A percentile compares a stretch with the other conserved stretches of the same genome.
These are phyloP conservation scores for Geococcyx californianus DNA, from an alignment of 2,113 vertebrate genomes.

Conservation along the genomic window DNA sequence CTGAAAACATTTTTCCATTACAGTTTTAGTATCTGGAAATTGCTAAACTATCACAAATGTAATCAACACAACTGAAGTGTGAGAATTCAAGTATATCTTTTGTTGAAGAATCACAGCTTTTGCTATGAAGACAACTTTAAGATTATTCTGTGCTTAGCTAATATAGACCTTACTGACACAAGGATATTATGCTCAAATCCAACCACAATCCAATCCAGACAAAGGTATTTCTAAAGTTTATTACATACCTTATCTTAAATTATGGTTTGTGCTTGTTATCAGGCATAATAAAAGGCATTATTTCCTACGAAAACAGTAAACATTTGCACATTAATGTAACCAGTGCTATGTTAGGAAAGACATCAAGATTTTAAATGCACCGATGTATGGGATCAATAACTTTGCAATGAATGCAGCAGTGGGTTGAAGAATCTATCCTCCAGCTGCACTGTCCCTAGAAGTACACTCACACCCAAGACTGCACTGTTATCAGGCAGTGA, in stretches of 20 bases:
- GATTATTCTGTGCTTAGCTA: not conserved
- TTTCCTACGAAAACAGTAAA: not conserved
- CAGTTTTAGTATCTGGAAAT: not conserved
- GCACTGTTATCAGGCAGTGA: not conserved
- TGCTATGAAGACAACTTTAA: not conserved
- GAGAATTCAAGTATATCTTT: conserved; percentile 39
- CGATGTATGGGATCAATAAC: not conserved
- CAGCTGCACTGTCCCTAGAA: not conserved
- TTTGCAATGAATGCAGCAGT: not conserved
- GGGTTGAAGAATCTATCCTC: not conserved
- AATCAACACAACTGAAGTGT: not conserved
- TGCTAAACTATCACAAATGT: not conserved
- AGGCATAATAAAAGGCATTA: not conserved
- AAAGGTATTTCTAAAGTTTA: not conserved
- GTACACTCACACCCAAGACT: not conserved
- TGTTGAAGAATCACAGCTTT: conserved; percentile 30
- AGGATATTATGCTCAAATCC: not conserved
- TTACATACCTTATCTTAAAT: not conserved
- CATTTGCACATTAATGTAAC: not conserved
- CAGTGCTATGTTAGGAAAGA: not conserved
- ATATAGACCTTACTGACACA: not conserved
- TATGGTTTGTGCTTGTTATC: conserved; percentile 30
- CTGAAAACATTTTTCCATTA: not conserved
- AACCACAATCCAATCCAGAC: not conserved
- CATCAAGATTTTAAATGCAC: not conserved